Evolutionary conservation across 1,140 invertebrate genomes (phyloP), one percentile per base, ranked within the genome.

Genomic region (Chionoecetes opilio): DNA sequence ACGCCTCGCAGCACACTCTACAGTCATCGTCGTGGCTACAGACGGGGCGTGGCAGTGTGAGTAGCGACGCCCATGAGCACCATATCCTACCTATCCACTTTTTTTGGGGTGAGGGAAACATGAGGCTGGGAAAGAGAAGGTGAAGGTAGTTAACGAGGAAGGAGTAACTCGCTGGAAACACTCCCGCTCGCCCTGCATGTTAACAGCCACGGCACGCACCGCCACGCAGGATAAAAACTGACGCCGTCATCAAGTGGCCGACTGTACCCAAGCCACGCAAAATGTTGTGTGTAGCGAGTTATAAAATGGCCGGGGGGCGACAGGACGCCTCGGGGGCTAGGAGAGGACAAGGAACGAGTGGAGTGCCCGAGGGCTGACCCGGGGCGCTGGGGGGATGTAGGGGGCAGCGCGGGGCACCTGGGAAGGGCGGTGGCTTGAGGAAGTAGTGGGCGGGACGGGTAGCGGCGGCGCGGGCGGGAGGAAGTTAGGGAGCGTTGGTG

Each of bases 401-500:
- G 90, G 32, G 91, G 90, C 38, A 92, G 46, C 37, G 46, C 21
- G 26, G 85, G 87, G 63, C 17, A 32, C 53, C 46, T 14, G 21
- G 46, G 37, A 41, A 88, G 82, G 29, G 87, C 17, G 91, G 82
- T 21, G 41, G 29, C 38, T 11, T 82, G 84, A 93, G 82, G 84
- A 35, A 86, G 85, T 63, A 53, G 46, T 37, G 21, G 38, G 92
- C 26, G 53, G 85, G 38, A 87, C 34, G 84, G 46, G 26, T 82
- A 41, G 46, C 34, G 32, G 35, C 34, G 32, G 75, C 37, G 9
- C 82, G 17, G n/a, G 35, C 75, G 26, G n/a, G 14, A 53, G 89
- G 82, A 38, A 21, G n/a, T 38, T 41, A 53, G 89, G 93, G 82
- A 95, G 89, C 75, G 89, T 35, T 91, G 89, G 94, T 91, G 94